Base-by-base conservation (phyloP, 1,140 invertebrate species). In the Tenebrio molitor region DNA sequence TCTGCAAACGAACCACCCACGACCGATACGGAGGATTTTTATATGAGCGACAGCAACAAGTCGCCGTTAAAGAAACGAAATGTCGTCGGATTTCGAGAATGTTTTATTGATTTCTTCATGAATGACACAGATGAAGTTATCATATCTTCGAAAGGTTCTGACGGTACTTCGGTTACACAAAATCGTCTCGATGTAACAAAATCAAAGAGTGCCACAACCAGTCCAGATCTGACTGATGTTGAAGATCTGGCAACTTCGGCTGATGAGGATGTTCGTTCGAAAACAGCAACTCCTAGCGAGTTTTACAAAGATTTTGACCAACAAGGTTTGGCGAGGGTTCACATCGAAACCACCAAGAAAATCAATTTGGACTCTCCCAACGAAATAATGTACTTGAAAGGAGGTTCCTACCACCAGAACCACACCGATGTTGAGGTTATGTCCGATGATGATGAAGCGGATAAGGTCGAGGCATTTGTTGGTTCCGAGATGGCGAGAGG, bases 1-100 rank as follows among this genome's bases (percentile, higher is more conserved):
- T 3, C 12, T 63, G 3, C 25, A 33, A 63, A 63, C 8, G 62
- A 65, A 3, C 16, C 21, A 17, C 17, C 39, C 3, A 21, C 34
- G 66, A 88, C 88, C 14, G 87, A 89, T 81, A 80, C 83, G 16
- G 87, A 88, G 77, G 87, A 88, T 72, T 76, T 89, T 66, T 83
- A 84, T 21, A 67, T 87, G 0, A 86, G 83, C 75, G 86, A 88
- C 70, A 15, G 41, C 8, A 46, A 50, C 33, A 69, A 17, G 14
- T 15, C 21, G 2, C 50, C 44, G 23, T 4, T 19, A n/a, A 50
- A 17, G n/a, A 21, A 1, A 21, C 44, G 23, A n/a, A 50, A 21
- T 17, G 15, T 50, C n/a, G 44, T 17, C 15, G 19, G 2, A 8
- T 12, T 16, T 1, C 1, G 12, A 6, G 44, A 50, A 12, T 4